phyloP scores from a whole-genome alignment of 2,113 vertebrate species.

The Condylura cristata region DNA sequence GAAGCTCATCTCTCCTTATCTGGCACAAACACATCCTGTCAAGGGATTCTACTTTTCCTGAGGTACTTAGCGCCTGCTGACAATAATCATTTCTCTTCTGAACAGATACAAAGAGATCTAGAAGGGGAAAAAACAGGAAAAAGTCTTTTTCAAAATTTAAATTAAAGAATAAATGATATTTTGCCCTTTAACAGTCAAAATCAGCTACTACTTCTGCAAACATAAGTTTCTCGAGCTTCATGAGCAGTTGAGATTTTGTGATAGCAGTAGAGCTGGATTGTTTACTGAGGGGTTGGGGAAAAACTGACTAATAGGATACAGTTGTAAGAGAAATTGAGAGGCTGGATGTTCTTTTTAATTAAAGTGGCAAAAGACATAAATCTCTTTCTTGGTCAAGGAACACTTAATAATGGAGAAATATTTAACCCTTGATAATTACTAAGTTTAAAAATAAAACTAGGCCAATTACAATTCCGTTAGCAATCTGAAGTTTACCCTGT shows the following conservation, averaged over 20 bases:
- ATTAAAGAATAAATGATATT: neutral
- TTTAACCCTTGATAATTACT: neutral
- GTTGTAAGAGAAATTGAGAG: neutral
- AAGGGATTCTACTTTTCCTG: constrained; percentile 41
- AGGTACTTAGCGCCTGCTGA: neutral
- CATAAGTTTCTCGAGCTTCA: neutral
- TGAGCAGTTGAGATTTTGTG: neutral
- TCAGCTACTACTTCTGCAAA: neutral
- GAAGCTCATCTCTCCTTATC: constrained; percentile 55
- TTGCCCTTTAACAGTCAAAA: neutral
- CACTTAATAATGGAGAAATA: neutral
- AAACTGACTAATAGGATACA: neutral
- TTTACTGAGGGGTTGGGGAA: neutral
- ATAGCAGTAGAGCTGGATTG: neutral
- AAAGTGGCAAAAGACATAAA: neutral
- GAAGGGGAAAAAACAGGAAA: neutral
- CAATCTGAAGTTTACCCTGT: neutral
- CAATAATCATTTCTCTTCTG: constrained; percentile 57
- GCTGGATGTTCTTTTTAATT: neutral
- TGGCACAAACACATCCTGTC: neutral
- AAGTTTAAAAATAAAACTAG: neutral
- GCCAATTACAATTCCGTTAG: neutral
- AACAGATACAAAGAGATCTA: constrained; percentile 7
- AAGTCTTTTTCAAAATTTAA: neutral
- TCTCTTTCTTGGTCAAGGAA: neutral